These are phyloP conservation scores for Epizoanthus illoricatus DNA, from an alignment of 92 coral and sea anemone species.

Conservation along the genomic window DNA sequence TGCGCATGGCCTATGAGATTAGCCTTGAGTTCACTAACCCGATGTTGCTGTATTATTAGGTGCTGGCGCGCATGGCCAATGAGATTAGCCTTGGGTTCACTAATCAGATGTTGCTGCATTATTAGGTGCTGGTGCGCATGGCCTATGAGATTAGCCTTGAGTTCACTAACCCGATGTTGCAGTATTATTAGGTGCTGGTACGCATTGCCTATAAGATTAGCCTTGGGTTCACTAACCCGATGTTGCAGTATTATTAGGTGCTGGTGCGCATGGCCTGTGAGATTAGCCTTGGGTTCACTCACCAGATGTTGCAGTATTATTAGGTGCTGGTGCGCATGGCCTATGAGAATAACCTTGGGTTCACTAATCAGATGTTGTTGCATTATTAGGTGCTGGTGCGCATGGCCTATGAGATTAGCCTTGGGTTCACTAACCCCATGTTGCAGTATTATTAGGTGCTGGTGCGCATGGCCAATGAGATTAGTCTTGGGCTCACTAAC, in stretches of 20 bases:
- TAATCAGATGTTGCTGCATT: not conserved
- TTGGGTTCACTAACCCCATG: slow-evolving; percentile 47
- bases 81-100: slow-evolving; percentile 76
- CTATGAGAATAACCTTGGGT: slow-evolving; percentile 77
- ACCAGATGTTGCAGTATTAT: not conserved
- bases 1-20: too few species aligned
- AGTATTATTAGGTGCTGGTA: slow-evolving; percentile 55
- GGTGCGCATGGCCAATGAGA: not conserved
- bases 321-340: slow-evolving; percentile 73
- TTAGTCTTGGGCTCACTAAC: not conserved
- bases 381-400: slow-evolving; percentile 59
- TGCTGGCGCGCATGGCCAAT: slow-evolving; percentile 66
- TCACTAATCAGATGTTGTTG: slow-evolving; percentile 2
- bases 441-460: slow-evolving; percentile 48
- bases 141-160: slow-evolving; percentile 85
- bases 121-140: slow-evolving; percentile 64
- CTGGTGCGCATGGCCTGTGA: slow-evolving; percentile 73
- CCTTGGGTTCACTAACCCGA: slow-evolving; percentile 53
- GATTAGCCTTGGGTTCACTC: slow-evolving; percentile 66
- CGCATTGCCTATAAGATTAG: slow-evolving; percentile 76
- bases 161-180: not conserved
- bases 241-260: slow-evolving; percentile 39
- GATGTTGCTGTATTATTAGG: slow-evolving; percentile 35
- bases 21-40: not conserved
- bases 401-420: slow-evolving; percentile 78